Base-by-base conservation (phyloP, 1,140 invertebrate species). In the Helicorthomorpha holstii region DNA sequence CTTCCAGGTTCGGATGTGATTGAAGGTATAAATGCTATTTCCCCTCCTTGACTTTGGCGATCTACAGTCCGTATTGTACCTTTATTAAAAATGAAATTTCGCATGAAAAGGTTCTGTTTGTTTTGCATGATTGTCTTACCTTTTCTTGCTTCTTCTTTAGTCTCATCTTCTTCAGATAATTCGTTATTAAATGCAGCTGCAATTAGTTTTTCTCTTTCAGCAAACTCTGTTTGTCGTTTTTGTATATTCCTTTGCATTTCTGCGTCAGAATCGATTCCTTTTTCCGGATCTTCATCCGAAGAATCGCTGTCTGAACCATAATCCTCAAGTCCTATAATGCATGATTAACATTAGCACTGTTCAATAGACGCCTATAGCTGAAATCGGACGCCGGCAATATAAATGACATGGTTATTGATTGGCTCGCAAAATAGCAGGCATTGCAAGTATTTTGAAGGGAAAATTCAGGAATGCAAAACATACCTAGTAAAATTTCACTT, bases 141-240 rank as follows among this genome's bases (percentile, higher is more conserved):
- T 21, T 46, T 22, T 25, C 19, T 10, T 46, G 44, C 19, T 25
- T 46, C 38, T 21, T 7, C 4, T 46, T 46, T 25, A 46, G 7
- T 12, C 4, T 7, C 12, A 46, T 46, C 29, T 7, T 46, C 19
- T 7, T 57, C 56, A 21, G 27, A 26, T 48, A 73, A 69, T 43
- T 73, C 71, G 52, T 67, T 63, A 1, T 69, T 68, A 1, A 74
- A 53, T 2, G 64, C 63, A 16, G 68, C 69, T 47, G 73, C 70
- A 21, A 74, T 74, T 54, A 74, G 72, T 46, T 71, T 67, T 54
- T 74, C 72, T 0, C 70, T 74, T 51, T 69, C 69, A 34, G 66
- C 67, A 55, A 75, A 75, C n/a, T 70, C 68, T 50, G 66, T 65
- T 25, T 73, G 70, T 38, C 72, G 66, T 27, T 70, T 64, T 49